Conservation (phyloP, 1,140 invertebrate genomes). For the Drosophila ogumai region DNA sequence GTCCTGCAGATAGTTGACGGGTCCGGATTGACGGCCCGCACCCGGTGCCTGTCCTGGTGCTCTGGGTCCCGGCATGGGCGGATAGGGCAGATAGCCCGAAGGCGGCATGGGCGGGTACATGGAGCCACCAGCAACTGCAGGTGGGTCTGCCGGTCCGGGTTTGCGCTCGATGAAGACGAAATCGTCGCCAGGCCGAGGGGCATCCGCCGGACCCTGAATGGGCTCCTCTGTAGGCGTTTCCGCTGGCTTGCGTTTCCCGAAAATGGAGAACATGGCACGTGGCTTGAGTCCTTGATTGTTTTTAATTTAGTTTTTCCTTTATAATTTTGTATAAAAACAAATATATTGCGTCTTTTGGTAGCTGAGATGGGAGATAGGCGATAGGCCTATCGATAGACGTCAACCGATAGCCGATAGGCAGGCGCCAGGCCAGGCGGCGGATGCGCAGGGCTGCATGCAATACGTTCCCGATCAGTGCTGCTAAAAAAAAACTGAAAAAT, state of each 20-base stretch:
- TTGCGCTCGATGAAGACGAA: slow-evolving; percentile 80
- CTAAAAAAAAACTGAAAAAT: no score
- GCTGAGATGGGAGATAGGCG: slow-evolving; percentile 20
- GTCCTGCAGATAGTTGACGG: slow-evolving; percentile 75
- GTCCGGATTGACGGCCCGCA: slow-evolving; percentile 1
- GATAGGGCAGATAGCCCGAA: slow-evolving; percentile 62
- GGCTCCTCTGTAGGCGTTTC: slow-evolving; percentile 73
- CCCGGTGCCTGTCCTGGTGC: slow-evolving; percentile 1
- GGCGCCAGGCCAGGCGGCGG: neutral
- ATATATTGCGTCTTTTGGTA: slow-evolving; percentile 24
- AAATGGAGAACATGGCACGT: slow-evolving; percentile 70
- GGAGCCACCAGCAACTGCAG: slow-evolving; percentile 14
- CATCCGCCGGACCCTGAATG: slow-evolving; percentile 72
- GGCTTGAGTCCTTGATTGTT: neutral
- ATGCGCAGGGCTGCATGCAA: slow-evolving; percentile 18
- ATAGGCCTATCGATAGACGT: neutral
- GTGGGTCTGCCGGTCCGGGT: slow-evolving; percentile 35
- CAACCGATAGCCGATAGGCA: neutral
- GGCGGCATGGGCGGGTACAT: slow-evolving; percentile 77
- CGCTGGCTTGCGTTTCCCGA: slow-evolving; percentile 71
- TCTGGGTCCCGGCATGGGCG: slow-evolving; percentile 42
- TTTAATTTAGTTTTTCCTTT: slow-evolving; percentile 3
- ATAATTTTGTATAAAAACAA: slow-evolving; percentile 2
- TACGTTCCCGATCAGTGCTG: neutral
- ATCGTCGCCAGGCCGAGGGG: slow-evolving; percentile 59